Evolutionary conservation across 2,797 vertebrate genomes (phyloP).

Genomic region (Chrosomus eos): DNA sequence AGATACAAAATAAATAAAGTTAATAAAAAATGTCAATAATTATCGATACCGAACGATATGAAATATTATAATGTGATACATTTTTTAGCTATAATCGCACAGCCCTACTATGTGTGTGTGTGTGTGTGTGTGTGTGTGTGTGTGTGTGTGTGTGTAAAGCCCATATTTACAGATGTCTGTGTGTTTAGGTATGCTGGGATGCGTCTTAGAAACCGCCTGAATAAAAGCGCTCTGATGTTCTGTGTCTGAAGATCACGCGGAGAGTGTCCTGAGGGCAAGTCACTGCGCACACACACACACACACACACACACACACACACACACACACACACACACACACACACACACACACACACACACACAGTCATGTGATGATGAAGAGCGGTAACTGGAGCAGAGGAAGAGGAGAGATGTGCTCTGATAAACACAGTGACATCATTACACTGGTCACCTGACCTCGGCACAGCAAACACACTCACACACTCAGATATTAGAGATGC

Average conservation of each 20-base stretch:
- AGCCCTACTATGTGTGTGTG: too few relatives aligned
- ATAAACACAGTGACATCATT: constrained; percentile 10
- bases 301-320: neutral
- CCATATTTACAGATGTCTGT: neutral
- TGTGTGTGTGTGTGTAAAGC: too few relatives aligned
- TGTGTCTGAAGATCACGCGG: neutral
- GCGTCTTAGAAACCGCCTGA: neutral
- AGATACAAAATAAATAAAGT: too few relatives aligned
- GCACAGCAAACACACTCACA: too few relatives aligned
- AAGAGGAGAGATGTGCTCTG: constrained; percentile 16
- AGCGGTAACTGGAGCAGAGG: constrained; percentile 31
- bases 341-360: neutral
- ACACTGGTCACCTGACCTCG: neutral
- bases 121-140: neutral
- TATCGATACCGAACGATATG: too few relatives aligned
- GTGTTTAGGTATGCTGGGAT: neutral
- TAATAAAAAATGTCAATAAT: too few relatives aligned
- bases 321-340: neutral
- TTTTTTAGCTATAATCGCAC: too few relatives aligned
- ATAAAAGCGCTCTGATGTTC: neutral
- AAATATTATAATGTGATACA: too few relatives aligned
- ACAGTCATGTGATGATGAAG: constrained; percentile 9
- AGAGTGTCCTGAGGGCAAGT: constrained; percentile 2
- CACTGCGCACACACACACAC: neutral
- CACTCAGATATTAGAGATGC: too few relatives aligned